Evolutionary conservation across 1,140 invertebrate species (phyloP).

Genomic region (Caenorhabditis remanei): DNA sequence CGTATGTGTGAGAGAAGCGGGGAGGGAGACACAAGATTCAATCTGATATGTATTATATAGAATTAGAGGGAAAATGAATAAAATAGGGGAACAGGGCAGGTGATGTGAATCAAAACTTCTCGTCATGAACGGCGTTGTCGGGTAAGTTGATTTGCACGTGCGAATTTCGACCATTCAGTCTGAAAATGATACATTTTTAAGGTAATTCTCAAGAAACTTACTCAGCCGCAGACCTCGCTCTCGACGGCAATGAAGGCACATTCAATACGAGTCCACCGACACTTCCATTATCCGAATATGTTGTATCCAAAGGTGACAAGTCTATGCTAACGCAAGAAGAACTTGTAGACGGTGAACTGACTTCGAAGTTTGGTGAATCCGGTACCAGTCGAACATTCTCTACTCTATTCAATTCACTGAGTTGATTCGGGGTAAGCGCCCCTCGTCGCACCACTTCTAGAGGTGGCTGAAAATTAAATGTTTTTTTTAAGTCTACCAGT

Average conservation of each 20-base stretch:
- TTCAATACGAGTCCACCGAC: slow-evolving; percentile 23
- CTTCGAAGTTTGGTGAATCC: slow-evolving; percentile 7
- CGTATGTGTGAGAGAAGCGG: slow-evolving; percentile 23
- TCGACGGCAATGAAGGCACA: neutral
- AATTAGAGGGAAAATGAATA: neutral
- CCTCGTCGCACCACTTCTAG: slow-evolving; percentile 51
- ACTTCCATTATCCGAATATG: slow-evolving; percentile 28
- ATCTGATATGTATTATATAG: slow-evolving; percentile 38
- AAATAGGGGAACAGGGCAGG: neutral
- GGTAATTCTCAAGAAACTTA: neutral
- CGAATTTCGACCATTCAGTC: neutral
- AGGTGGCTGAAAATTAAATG: slow-evolving; percentile 21
- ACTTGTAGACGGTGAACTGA: slow-evolving; percentile 7
- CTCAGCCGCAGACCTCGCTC: slow-evolving; percentile 19
- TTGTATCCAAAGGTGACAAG: neutral
- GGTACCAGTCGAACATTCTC: neutral
- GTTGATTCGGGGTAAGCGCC: slow-evolving; percentile 1
- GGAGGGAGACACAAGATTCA: slow-evolving; percentile 14
- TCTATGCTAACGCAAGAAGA: slow-evolving; percentile 42
- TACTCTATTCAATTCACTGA: slow-evolving; percentile 13
- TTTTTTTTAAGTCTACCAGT: neutral
- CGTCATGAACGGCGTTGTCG: slow-evolving; percentile 27
- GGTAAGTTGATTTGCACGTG: slow-evolving; percentile 46
- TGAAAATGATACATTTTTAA: neutral
- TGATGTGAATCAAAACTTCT: slow-evolving; percentile 19